Percentiles rank a stretch among this genome's conserved stretches.
Conservation (phyloP, 2,888 invertebrate genomes). For the Hyalella azteca region DNA sequence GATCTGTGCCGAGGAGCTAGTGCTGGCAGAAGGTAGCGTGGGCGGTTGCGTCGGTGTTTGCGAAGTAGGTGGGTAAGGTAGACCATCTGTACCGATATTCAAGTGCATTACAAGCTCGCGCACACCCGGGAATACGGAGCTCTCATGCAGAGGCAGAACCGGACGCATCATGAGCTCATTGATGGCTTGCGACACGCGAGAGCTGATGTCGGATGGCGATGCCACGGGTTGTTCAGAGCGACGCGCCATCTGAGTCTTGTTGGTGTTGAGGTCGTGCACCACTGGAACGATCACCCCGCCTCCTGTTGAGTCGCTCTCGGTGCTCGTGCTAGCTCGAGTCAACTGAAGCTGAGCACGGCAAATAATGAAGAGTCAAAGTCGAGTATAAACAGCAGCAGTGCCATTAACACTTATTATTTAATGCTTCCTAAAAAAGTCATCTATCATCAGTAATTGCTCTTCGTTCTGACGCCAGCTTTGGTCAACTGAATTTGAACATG, state of each 20-base stretch:
- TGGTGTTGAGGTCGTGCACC: constrained; percentile 85
- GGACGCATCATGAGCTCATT: constrained; percentile 68
- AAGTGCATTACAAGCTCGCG: constrained; percentile 86
- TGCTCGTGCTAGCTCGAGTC: constrained; percentile 68
- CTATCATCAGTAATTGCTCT: no score
- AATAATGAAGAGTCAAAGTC: no score
- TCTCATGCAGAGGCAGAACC: constrained; percentile 71
- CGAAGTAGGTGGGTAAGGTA: constrained; percentile 25
- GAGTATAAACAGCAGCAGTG: no score
- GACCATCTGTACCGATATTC: constrained; percentile 75
- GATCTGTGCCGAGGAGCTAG: not conserved
- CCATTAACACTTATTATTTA: no score
- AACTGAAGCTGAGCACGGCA: constrained; percentile 69
- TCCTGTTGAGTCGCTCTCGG: constrained; percentile 63
- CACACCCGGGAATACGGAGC: constrained; percentile 89
- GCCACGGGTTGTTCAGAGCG: constrained; percentile 16
- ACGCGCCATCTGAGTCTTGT: constrained; percentile 69
- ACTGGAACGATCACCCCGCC: constrained; percentile 83
- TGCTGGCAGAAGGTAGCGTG: constrained; percentile 4
- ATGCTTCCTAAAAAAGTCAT: no score
- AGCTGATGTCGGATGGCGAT: not conserved
- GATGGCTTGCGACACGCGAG: constrained; percentile 70
- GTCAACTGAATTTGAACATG: no score
- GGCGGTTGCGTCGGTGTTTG: constrained; percentile 29
- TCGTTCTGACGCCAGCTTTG: no score